Evolutionary conservation across 2,888 invertebrate species (phyloP), one percentile per base, ranked within the genome.

Genomic region (Melanotus villosus): DNA sequence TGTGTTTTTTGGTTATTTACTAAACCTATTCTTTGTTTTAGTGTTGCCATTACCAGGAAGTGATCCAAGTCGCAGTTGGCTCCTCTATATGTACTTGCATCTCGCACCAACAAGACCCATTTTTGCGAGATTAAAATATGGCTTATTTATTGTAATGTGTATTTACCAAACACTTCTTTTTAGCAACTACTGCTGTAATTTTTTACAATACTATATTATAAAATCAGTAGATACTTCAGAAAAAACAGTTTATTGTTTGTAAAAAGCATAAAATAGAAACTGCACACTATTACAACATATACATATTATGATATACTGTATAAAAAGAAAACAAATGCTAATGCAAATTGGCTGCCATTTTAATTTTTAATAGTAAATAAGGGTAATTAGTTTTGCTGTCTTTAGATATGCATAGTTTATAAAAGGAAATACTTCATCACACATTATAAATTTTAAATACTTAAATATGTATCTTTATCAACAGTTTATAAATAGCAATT

Each of bases 271-370:
- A 71, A 72, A 72, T 45, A 64, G 64, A 71, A 71, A 71, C 63
- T 70, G 71, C 69, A 47, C 72, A 73, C 71, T 68, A 70, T 67
- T 66, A 72, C 74, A 70, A 72, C 72, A 71, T 73, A 71, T 73
- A 73, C 70, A 74, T 71, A 74, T 70, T 66, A 68, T 74, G 71
- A 57, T 58, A 63, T 52, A 59, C 16, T 59, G 23, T 23, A 47
- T 57, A 34, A 57, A 68, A 50, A 60, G 7, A 26, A n/a, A n/a
- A 26, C 36, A 52, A 66, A 52, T 26, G 26, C 26, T 34, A 62
- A 59, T 32, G 41, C 16, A 62, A 62, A 34, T 30, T 34, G 54
- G 67, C 67, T 67, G 67, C 67, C 67, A 52, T 67, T 54, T 47
- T 21, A 23, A 47, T 23, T 41, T 16, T 41, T 58, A 12, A 50